Evolutionary conservation across 35 echinoderm and acorn worm species (phyloP).

Genomic region (Eucidaris tribuloides): DNA sequence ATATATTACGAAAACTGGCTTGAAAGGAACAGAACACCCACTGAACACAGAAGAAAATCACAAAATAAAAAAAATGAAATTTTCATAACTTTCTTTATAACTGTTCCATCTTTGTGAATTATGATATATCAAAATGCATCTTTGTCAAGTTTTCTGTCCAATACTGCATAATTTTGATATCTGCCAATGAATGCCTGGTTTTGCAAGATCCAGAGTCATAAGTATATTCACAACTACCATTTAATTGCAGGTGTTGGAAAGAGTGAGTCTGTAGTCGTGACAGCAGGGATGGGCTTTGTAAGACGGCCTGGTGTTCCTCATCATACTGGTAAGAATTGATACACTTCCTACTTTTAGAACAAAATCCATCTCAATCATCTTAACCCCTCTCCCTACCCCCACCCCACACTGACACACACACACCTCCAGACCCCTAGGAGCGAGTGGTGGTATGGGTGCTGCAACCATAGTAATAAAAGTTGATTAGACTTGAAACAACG

Average conservation of each 20-base stretch:
- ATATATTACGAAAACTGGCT: too few relatives aligned
- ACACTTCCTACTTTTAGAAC: not conserved
- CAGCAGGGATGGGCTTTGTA: conserved; percentile 76
- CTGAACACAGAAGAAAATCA: not conserved
- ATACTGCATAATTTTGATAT: too few relatives aligned
- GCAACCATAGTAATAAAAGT: too few relatives aligned
- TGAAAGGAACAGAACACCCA: too few relatives aligned
- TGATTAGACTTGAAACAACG: too few relatives aligned
- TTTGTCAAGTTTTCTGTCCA: too few relatives aligned
- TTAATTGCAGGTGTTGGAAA: conserved; percentile 3
- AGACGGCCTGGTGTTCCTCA: conserved; percentile 42
- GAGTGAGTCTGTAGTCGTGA: conserved; percentile 48
- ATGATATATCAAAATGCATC: not conserved
- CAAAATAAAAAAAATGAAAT: not conserved
- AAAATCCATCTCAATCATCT: not conserved
- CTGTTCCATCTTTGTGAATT: not conserved
- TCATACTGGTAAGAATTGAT: conserved; percentile 37
- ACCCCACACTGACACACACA: too few relatives aligned
- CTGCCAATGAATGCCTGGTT: too few relatives aligned
- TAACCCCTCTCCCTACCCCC: not conserved
- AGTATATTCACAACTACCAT: not conserved
- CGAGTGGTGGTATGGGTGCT: too few relatives aligned
- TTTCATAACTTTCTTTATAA: not conserved
- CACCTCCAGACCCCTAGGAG: too few relatives aligned
- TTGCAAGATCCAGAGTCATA: not conserved